Evolutionary conservation across 1,140 invertebrate genomes (phyloP).

Genomic region (Tigriopus japonicus): DNA sequence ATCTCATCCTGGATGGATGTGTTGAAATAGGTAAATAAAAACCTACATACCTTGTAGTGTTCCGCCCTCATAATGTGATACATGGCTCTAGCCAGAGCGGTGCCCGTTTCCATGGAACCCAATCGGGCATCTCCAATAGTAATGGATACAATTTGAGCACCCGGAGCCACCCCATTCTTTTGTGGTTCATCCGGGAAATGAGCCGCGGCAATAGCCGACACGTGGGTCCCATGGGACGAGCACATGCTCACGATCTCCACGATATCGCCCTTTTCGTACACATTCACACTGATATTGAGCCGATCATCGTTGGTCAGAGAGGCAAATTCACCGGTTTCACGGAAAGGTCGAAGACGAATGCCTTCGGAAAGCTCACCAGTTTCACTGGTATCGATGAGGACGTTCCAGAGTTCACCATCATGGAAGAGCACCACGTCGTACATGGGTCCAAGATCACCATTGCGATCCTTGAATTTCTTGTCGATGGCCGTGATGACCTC

Average conservation of each 20-base stretch:
- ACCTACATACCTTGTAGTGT: slow-evolving; percentile 17
- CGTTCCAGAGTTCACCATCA: slow-evolving; percentile 57
- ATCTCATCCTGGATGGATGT: no score
- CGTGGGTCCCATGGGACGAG: slow-evolving; percentile 88
- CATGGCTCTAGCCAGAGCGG: slow-evolving; percentile 72
- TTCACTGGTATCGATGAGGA: slow-evolving; percentile 69
- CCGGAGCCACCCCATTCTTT: slow-evolving; percentile 83
- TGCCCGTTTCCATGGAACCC: slow-evolving; percentile 87
- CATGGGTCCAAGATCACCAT: slow-evolving; percentile 53
- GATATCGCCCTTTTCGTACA: slow-evolving; percentile 78
- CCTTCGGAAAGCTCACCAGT: slow-evolving; percentile 54
- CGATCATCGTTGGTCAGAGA: slow-evolving; percentile 54
- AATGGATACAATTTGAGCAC: slow-evolving; percentile 82
- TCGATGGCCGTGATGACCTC: slow-evolving; percentile 59
- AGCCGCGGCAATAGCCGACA: slow-evolving; percentile 81
- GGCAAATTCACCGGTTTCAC: slow-evolving; percentile 53
- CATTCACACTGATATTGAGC: slow-evolving; percentile 76
- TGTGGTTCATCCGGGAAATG: slow-evolving; percentile 76
- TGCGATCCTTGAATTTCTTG: slow-evolving; percentile 49
- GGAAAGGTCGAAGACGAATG: slow-evolving; percentile 62
- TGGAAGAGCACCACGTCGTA: slow-evolving; percentile 87
- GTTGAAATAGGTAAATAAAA: no score
- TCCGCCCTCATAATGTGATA: slow-evolving; percentile 57
- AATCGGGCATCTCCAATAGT: slow-evolving; percentile 76
- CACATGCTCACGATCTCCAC: slow-evolving; percentile 82